Conservation (phyloP, 2,888 invertebrate genomes). For the Xylophagus ater region DNA sequence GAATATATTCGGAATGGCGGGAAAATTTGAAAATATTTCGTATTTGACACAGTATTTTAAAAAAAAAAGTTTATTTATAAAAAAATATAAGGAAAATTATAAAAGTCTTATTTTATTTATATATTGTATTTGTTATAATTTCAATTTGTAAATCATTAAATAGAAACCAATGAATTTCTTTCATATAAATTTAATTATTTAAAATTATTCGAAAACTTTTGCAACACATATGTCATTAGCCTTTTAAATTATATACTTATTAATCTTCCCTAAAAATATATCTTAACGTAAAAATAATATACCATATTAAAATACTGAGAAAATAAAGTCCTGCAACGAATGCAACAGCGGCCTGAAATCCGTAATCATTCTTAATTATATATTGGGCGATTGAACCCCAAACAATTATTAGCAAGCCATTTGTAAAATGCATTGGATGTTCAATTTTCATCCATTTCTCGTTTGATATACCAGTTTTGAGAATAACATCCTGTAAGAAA, state of each 20-base stretch:
- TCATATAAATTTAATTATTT: no score
- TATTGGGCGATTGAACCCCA: slow-evolving; percentile 35
- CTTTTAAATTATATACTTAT: slow-evolving; percentile 1
- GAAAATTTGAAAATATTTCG: no score
- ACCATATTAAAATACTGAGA: slow-evolving; percentile 31
- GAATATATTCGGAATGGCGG: no score
- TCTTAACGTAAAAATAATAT: slow-evolving; percentile 9
- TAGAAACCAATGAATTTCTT: neutral
- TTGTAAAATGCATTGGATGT: slow-evolving; percentile 34
- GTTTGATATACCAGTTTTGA: slow-evolving; percentile 34
- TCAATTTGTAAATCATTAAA: neutral
- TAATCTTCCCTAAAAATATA: no score
- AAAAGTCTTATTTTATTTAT: neutral
- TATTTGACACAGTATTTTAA: no score
- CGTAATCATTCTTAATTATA: slow-evolving; percentile 30
- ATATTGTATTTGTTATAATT: neutral
- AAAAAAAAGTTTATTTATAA: no score
- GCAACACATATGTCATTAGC: neutral
- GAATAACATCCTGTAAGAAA: slow-evolving; percentile 34
- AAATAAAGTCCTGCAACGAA: slow-evolving; percentile 31
- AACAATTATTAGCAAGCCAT: slow-evolving; percentile 31
- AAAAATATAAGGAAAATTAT: no score
- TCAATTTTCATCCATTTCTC: slow-evolving; percentile 35
- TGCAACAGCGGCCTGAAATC: slow-evolving; percentile 34
- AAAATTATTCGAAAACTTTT: neutral